Conservation (phyloP, 2,888 invertebrate species). For the Cheiracanthium punctorium region DNA sequence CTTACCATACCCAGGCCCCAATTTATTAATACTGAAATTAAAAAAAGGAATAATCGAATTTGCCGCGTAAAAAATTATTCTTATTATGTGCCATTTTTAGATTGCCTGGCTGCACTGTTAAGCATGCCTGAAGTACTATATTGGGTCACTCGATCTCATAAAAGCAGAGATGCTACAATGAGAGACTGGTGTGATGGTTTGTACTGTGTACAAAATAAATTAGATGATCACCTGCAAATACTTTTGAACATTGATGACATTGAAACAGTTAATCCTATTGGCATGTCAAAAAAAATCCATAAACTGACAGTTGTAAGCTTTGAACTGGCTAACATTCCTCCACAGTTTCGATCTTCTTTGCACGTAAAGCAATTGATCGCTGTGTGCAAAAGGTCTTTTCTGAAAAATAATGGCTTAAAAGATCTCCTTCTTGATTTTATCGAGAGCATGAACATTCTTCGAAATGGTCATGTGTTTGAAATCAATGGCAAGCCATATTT, state of each 20-base stretch:
- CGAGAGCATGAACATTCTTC: background rate
- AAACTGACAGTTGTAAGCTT: conserved; percentile 27
- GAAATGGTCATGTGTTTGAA: background rate
- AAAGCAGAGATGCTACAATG: conserved; percentile 1
- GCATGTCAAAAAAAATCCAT: conserved; percentile 13
- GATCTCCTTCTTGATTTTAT: conserved; percentile 9
- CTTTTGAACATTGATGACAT: conserved; percentile 19
- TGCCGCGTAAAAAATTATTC: background rate
- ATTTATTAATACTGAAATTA: conserved; percentile 13
- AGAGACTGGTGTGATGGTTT: conserved; percentile 29
- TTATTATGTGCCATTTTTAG: conserved; percentile 28
- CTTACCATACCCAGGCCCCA: background rate
- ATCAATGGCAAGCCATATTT: background rate
- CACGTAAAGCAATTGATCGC: conserved; percentile 14
- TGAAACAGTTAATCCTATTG: conserved; percentile 33
- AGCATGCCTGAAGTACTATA: conserved; percentile 10
- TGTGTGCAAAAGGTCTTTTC: conserved; percentile 1
- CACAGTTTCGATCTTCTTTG: conserved; percentile 22
- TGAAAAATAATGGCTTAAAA: conserved; percentile 13
- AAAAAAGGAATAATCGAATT: background rate
- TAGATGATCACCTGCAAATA: background rate
- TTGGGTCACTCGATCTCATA: background rate
- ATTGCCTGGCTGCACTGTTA: background rate
- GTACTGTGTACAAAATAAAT: background rate
- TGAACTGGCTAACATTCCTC: conserved; percentile 31